Base-by-base conservation (phyloP, 2,113 vertebrate genomes). In the Cyprinodon brontotheroides region DNA sequence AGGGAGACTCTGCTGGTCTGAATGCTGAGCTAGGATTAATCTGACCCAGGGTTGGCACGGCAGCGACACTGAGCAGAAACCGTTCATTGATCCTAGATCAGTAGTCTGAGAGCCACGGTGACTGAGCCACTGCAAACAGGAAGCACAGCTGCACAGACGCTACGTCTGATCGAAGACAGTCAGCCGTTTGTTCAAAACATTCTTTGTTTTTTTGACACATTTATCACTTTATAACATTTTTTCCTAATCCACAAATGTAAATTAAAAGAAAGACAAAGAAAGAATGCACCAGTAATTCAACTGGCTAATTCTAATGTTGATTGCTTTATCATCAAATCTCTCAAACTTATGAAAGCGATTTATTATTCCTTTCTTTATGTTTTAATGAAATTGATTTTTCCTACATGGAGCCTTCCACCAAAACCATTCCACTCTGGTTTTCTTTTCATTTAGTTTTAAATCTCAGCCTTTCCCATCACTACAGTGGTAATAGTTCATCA, bases 1-100 rank as follows among this genome's bases (percentile, higher is more conserved):
- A 3, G 2, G 50, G 22, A 75, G 71, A 45, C 20, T 8, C 43
- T 50, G 71, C 67, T 77, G 14, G 80, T 85, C 68, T 78, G 69
- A 72, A 63, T 59, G 76, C 78, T 70, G 75, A 85, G 75, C 79
- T 68, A 78, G 86, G 89, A 83, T 78, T 50, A 74, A 66, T 70
- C 79, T 61, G 73, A 76, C 61, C 60, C 57, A 3, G 67, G 61
- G 60, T 72, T 45, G 61, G 53, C 36, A 15, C 39, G 47, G 61
- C 45, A 0, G 7, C 53, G 36, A 38, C 47, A 43, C 70, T 78
- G 75, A 66, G 65, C 64, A 68, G 5, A 38, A 75, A 53, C 38
- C 41, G 61, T 70, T 67, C 61, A 69, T 47, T 70, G 78, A 86
- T 77, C 83, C 72, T 72, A 70, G 76, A 77, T 82, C 84, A 85